These are phyloP conservation scores for Strongylocentrotus purpuratus DNA, from an alignment of 35 echinoderm and acorn worm species.

Conservation along the genomic window DNA sequence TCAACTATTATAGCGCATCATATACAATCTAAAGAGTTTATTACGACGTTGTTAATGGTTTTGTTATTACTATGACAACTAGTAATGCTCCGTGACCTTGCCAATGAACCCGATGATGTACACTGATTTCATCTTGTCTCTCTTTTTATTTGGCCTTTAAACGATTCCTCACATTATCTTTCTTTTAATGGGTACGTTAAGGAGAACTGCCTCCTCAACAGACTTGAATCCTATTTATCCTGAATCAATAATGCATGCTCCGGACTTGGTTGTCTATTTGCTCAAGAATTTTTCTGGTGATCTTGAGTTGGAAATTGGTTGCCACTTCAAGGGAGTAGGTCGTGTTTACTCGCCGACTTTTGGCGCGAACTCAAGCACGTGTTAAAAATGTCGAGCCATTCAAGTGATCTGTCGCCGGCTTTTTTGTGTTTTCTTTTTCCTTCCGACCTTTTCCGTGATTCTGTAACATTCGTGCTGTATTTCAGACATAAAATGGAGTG, in stretches of 20 bases:
- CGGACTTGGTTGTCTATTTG: neutral
- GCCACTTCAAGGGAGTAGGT: neutral
- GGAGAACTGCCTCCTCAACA: neutral
- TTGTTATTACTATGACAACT: neutral
- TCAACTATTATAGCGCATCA: neutral
- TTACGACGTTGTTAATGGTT: neutral
- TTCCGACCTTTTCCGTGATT: neutral
- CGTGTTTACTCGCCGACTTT: neutral
- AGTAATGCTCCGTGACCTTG: neutral
- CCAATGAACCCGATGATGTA: neutral
- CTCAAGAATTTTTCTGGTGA: neutral
- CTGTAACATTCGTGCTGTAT: neutral
- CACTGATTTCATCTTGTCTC: neutral
- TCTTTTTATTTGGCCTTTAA: neutral
- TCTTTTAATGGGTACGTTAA: neutral
- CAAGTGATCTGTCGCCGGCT: neutral
- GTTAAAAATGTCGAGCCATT: conserved; percentile 6
- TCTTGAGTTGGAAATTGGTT: neutral
- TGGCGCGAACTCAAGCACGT: neutral
- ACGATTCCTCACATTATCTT: neutral
- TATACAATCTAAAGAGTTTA: neutral
- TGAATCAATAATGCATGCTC: conserved; percentile 38
- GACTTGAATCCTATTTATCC: conserved; percentile 35
- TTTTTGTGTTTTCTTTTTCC: neutral
- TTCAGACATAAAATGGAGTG: neutral